Percentiles rank a stretch among this genome's conserved stretches.
Evolutionary conservation across 2,888 invertebrate genomes (phyloP).

Genomic region (Priocnemis perturbator): DNA sequence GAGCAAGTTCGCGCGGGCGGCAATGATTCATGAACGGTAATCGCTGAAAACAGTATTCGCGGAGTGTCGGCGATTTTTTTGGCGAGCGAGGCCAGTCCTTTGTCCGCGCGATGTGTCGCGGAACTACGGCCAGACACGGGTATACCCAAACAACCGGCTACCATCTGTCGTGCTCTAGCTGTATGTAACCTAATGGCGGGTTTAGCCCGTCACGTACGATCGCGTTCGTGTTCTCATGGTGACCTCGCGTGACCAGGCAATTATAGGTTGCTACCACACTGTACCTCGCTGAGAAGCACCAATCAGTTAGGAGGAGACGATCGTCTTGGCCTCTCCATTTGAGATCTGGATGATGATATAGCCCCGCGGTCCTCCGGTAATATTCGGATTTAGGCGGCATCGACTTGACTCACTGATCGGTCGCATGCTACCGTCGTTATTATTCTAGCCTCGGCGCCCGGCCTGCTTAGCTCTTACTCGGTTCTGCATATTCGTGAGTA

Average conservation of each 20-base stretch:
- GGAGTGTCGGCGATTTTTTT: conserved; percentile 21
- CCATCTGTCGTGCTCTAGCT: conserved; percentile 52
- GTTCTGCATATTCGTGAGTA: no score
- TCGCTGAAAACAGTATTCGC: conserved; percentile 12
- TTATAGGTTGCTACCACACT: conserved; percentile 51
- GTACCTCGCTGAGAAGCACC: conserved; percentile 47
- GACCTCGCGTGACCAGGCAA: conserved; percentile 59
- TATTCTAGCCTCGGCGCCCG: no score
- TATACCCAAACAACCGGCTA: conserved; percentile 44
- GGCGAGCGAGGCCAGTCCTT: neutral
- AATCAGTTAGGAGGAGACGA: conserved; percentile 48
- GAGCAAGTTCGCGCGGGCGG: no score
- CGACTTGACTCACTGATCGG: no score
- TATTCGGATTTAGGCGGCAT: no score
- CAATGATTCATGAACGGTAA: no score
- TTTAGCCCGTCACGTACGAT: conserved; percentile 53
- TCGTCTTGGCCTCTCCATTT: conserved; percentile 27
- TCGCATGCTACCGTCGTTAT: no score
- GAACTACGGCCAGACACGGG: conserved; percentile 36
- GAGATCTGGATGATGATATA: conserved; percentile 19
- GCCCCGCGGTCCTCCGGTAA: conserved; percentile 18
- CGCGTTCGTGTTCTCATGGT: conserved; percentile 54
- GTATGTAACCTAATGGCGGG: conserved; percentile 47
- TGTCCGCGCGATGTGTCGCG: conserved; percentile 35
- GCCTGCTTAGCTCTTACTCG: no score